A percentile compares a stretch with the other conserved stretches of the same genome.
Evolutionary conservation across 2,113 vertebrate species (phyloP).

Genomic region (Rissa tridactyla): DNA sequence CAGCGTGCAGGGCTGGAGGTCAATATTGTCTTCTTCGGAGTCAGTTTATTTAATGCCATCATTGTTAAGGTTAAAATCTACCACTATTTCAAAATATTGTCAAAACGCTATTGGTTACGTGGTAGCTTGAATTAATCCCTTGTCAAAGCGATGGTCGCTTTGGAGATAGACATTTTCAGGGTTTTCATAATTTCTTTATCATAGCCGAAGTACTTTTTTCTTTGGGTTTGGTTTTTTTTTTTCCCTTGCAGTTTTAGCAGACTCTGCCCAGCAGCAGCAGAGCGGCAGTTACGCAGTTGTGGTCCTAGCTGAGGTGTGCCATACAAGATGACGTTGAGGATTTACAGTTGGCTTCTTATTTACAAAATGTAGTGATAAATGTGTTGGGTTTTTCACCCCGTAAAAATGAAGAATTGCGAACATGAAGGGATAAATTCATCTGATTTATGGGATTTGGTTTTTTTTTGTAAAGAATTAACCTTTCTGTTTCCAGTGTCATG

Average conservation of each 20-base stretch:
- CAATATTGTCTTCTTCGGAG: background rate
- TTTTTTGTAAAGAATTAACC: background rate
- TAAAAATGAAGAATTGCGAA: background rate
- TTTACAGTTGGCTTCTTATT: background rate
- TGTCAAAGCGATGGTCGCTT: background rate
- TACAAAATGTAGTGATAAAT: background rate
- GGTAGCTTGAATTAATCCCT: background rate
- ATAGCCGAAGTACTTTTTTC: background rate
- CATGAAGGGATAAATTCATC: background rate
- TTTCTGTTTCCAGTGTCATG: background rate
- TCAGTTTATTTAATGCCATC: background rate
- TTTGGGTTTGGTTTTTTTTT: background rate
- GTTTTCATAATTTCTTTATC: background rate
- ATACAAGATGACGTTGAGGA: background rate
- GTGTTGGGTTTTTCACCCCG: accelerated
- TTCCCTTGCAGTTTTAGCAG: background rate
- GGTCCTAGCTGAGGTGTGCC: background rate
- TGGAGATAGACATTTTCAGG: background rate
- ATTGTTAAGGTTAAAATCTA: background rate
- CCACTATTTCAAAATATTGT: background rate
- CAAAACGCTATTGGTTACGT: background rate
- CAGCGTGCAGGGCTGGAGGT: background rate
- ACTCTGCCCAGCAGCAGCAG: background rate
- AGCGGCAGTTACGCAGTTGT: background rate
- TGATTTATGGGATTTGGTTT: background rate